Base-by-base conservation (phyloP, 1,140 invertebrate species). In the Parasteatoda tepidariorum region DNA sequence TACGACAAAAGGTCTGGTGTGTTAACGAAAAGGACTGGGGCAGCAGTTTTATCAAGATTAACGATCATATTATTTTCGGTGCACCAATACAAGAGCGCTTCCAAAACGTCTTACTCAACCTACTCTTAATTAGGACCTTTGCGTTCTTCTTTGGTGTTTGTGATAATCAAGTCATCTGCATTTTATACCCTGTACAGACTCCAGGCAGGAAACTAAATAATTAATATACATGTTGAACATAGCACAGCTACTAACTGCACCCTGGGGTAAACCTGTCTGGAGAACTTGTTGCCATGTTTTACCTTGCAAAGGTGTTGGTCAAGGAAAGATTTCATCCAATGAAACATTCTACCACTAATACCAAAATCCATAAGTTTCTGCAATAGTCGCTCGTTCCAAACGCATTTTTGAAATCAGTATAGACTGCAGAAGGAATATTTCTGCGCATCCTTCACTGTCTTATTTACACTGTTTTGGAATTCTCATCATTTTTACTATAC, bases 141-240 rank as follows among this genome's bases (percentile, higher is more conserved):
- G 66, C 66, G 5, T 9, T 38, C 24, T 68, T 68, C n/a, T 68
- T 68, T 38, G 66, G 33, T 22, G 66, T 15, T 28, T 68, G 66
- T 1, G 66, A 68, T 41, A 38, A 68, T 48, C 66, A 68, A 68
- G 6, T 76, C 73, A 41, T 62, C 73, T 11, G 28, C 73, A 76
- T 15, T 64, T 24, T 2, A 62, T 28, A 18, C 55, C n/a, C 2
- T 62, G 13, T 2, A 62, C 30, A 33, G 22, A 28, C 3, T 68
- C 62, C 2, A n/a, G 6, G 24, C 2, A 2, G n/a, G 24, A 59
- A 11, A 11, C 30, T 15, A 57, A 73, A 34, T 57, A 15, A 31
- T 73, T 73, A 24, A 73, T 57, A 57, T 57, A 73, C 11, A 57
- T n/a, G 34, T 73, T 73, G 28, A 57, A 57, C 9, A 73, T 34